phyloP scores from a whole-genome alignment of 2,113 vertebrate species.

The Istiophorus platypterus region DNA sequence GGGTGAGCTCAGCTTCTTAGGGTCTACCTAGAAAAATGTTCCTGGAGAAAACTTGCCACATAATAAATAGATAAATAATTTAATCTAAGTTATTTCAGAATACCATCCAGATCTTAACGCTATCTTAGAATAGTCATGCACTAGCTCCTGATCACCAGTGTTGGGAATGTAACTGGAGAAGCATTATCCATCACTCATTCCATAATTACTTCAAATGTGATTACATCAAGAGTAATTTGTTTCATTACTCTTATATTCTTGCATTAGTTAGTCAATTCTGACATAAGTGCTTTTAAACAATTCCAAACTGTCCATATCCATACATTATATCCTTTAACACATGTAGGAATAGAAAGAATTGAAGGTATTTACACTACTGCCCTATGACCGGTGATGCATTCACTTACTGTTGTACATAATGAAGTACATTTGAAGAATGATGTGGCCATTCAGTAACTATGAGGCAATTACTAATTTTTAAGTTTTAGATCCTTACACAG shows the following conservation, averaged over 20 bases:
- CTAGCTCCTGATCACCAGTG: neutral
- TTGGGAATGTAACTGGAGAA: neutral
- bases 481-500: too few species aligned
- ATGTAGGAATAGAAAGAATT: neutral
- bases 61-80: too few species aligned
- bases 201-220: neutral
- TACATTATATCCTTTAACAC: neutral
- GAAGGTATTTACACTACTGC: neutral
- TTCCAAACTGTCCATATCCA: neutral
- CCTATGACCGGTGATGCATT: too few species aligned
- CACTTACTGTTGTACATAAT: too few species aligned
- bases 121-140: neutral
- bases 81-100: neutral
- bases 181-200: neutral
- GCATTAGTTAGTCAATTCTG: neutral
- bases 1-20: slow-evolving; percentile 37
- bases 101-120: neutral
- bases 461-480: too few species aligned
- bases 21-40: slow-evolving; percentile 40
- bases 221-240: neutral
- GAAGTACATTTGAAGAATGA: too few species aligned
- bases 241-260: neutral
- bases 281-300: neutral
- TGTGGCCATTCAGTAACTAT: too few species aligned
- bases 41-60: neutral